These are phyloP conservation scores for Amphiprion clarkii DNA, from an alignment of 2,797 vertebrate species.

Conservation along the genomic window DNA sequence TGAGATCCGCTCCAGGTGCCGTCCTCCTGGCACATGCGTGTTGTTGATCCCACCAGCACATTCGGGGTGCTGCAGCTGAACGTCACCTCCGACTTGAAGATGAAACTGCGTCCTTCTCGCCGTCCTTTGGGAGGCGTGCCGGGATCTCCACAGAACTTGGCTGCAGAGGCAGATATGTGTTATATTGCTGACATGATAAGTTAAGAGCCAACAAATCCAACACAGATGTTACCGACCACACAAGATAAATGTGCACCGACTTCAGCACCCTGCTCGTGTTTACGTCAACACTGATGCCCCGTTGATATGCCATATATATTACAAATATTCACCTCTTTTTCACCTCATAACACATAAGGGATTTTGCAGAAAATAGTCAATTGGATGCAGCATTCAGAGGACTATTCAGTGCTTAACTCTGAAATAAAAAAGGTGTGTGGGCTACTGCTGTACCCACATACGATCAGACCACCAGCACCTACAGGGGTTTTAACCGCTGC, in stretches of 20 bases:
- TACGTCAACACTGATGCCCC: not conserved
- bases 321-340: constrained; percentile 26
- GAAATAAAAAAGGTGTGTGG: constrained; percentile 57
- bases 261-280: constrained; percentile 1
- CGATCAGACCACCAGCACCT: constrained; percentile 29
- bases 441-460: constrained; percentile 42
- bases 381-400: constrained; percentile 17
- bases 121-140: constrained; percentile 89
- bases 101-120: constrained; percentile 96
- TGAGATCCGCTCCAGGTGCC: constrained; percentile 93
- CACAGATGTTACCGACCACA: constrained; percentile 23
- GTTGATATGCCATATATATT: constrained; percentile 5
- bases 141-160: constrained; percentile 97
- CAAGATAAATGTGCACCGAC: not conserved
- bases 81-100: constrained; percentile 94
- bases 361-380: constrained; percentile 22
- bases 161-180: constrained; percentile 74
- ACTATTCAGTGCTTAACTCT: constrained; percentile 42
- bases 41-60: constrained; percentile 92
- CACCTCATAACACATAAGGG: constrained; percentile 8
- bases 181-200: constrained; percentile 30
- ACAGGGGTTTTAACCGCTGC: constrained; percentile 32
- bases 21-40: constrained; percentile 92
- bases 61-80: constrained; percentile 90
- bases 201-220: constrained; percentile 12